Evolutionary conservation across 53 echinoderm and acorn worm species (phyloP).

Genomic region (Zoroaster sp.): DNA sequence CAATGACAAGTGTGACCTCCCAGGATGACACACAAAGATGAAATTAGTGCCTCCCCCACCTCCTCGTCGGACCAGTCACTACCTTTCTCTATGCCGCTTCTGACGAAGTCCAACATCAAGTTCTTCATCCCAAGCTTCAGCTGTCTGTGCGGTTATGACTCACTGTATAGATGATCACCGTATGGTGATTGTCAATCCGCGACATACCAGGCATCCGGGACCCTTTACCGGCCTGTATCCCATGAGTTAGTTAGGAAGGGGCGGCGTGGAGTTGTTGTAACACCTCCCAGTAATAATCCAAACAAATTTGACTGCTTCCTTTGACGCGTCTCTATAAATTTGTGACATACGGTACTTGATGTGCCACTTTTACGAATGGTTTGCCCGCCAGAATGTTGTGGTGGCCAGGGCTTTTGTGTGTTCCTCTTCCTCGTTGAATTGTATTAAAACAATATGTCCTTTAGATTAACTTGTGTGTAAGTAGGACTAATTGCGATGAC

Average conservation of each 20-base stretch:
- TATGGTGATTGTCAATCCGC: constrained; percentile 25
- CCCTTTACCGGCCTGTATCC: constrained; percentile 33
- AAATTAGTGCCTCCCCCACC: not conserved
- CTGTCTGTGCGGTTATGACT: not conserved
- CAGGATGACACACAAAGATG: not conserved
- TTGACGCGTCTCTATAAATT: constrained; percentile 12
- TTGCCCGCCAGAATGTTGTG: not conserved
- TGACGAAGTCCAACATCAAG: no score
- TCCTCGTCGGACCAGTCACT: not conserved
- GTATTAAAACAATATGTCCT: no score
- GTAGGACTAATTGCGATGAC: no score
- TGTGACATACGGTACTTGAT: not conserved
- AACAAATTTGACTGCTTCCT: constrained; percentile 50
- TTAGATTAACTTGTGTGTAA: no score
- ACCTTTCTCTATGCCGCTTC: not conserved
- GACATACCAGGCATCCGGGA: not conserved
- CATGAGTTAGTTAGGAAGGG: constrained; percentile 49
- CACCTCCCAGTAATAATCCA: constrained; percentile 35
- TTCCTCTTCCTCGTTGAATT: not conserved
- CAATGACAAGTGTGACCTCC: not conserved
- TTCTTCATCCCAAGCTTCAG: not conserved
- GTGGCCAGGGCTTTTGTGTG: not conserved
- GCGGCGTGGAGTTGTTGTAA: constrained; percentile 30
- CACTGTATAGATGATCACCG: not conserved
- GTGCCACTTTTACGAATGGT: not conserved